These are phyloP conservation scores for Botia almorhae DNA, from an alignment of 2,797 vertebrate species.

Conservation along the genomic window DNA sequence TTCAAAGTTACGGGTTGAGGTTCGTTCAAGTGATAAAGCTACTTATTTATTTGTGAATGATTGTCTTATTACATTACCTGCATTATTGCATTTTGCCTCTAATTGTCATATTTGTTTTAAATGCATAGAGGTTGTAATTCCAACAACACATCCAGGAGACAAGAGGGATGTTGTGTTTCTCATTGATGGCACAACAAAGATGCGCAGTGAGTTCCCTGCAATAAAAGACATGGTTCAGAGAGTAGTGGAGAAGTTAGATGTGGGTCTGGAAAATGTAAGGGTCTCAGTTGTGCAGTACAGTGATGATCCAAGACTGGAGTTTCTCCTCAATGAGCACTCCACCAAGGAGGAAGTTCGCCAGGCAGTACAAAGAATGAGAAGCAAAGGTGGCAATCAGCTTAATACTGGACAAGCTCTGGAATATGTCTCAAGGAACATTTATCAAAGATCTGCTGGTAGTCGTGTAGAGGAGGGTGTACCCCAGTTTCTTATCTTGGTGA, in stretches of 20 bases:
- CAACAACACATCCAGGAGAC: constrained; percentile 62
- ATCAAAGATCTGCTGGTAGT: constrained; percentile 89
- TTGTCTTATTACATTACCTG: background rate
- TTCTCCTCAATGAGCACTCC: constrained; percentile 85
- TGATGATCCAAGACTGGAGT: constrained; percentile 84
- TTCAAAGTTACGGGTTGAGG: no score
- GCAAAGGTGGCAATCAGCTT: constrained; percentile 81
- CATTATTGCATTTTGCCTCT: background rate
- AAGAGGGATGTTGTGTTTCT: constrained; percentile 94
- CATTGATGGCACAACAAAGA: constrained; percentile 86
- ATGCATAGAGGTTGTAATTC: constrained; percentile 40
- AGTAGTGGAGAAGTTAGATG: constrained; percentile 85
- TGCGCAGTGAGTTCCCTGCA: constrained; percentile 79
- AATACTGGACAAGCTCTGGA: constrained; percentile 89
- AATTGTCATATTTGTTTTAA: background rate
- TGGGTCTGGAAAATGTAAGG: constrained; percentile 86
- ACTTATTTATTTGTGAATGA: background rate
- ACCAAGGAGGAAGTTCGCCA: constrained; percentile 85
- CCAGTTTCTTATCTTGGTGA: constrained; percentile 91
- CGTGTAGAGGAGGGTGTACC: constrained; percentile 92
- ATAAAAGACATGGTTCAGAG: constrained; percentile 83
- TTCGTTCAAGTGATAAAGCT: no score
- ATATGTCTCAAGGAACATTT: constrained; percentile 87
- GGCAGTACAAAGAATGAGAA: constrained; percentile 77
- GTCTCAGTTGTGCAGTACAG: constrained; percentile 93